phyloP scores from a whole-genome alignment of 2,113 vertebrate species.

The Psilopogon haemacephalus region DNA sequence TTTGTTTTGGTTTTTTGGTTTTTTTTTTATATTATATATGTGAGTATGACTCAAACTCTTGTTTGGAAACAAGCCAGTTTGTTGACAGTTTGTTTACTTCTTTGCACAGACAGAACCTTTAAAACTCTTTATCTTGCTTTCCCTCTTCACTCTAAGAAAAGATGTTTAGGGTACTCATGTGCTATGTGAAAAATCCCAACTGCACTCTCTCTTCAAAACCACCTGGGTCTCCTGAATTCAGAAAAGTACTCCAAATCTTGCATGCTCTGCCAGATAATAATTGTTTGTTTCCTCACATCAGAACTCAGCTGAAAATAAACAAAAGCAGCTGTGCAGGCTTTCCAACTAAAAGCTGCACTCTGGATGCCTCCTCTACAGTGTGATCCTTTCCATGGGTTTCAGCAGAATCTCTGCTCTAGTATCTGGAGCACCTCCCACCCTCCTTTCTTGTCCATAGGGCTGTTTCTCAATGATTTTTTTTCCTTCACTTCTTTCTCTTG shows the following conservation, averaged over 20 bases:
- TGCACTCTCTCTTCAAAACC: background rate
- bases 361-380: background rate
- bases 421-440: background rate
- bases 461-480: background rate
- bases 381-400: background rate
- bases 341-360: background rate
- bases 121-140: background rate
- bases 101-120: background rate
- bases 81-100: background rate
- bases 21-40: no score
- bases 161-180: accelerated
- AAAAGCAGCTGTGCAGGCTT: background rate
- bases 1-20: no score
- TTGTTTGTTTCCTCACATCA: background rate
- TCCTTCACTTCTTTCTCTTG: background rate
- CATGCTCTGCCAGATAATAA: background rate
- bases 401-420: background rate
- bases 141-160: background rate
- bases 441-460: background rate
- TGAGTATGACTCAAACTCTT: background rate
- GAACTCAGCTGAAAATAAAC: background rate
- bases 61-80: background rate
- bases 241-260: background rate
- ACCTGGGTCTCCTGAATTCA: background rate
- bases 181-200: background rate